Evolutionary conservation across 2,113 vertebrate species (phyloP), one percentile per base, ranked within the genome.

Genomic region (Bubo bubo): DNA sequence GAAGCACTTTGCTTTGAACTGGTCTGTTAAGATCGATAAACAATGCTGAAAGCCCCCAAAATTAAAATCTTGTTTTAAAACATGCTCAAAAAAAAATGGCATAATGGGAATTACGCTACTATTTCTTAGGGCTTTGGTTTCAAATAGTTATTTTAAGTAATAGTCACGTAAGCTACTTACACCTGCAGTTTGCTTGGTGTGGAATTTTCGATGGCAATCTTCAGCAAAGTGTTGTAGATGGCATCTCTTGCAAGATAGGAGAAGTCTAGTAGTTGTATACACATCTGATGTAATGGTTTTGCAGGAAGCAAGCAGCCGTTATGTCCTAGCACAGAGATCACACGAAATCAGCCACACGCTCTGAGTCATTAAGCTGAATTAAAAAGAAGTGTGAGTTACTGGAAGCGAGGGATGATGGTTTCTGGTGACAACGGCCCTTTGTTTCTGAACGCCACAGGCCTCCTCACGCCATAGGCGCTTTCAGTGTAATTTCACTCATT

Each of bases 201-300:
- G 17, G 95, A 85, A 79, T 98, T 97, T 64, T 98, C 98, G 9
- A 98, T 97, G 59, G 98, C 98, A 1, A 89, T 79, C 84, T 95
- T 97, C 79, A 99, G 87, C 88, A 99, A 43, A 3, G 98, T 98
- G 52, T 98, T 82, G n/a, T 99, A 99, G 90, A 99, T 98, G 43
- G 97, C 53, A 2, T 97, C 95, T 60, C 98, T 98, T 71, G 98
- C 95, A 12, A 99, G 98, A 83, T 98, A 99, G 94, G 98, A 97
- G 62, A 99, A 98, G 97, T 98, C 99, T 7, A 99, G 98, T 4
- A 99, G 97, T 14, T 98, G 97, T 67, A 96, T 77, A 83, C 99
- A 99, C 84, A 99, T 86, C 35, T 95, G 88, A 39, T 99, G 97
- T 8, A 99, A 88, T 0, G 93, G 93, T 28, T 98, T 96, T 32